Evolutionary conservation across 2,888 invertebrate species (phyloP).

Genomic region (Zonitis immaculata): DNA sequence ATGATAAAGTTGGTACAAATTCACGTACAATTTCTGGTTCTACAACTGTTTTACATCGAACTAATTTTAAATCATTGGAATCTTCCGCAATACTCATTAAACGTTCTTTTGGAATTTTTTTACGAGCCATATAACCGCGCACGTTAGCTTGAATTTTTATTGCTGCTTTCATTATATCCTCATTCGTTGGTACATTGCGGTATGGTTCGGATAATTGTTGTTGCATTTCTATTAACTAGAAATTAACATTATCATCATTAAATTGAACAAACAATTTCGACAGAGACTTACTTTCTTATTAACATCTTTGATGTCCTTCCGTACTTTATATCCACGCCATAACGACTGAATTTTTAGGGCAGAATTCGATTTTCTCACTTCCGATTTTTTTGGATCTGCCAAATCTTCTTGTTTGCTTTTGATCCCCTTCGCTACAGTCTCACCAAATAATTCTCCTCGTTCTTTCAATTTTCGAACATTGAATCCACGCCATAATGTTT

Average conservation of each 20-base stretch:
- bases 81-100: slow-evolving; percentile 19
- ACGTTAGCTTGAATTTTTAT: slow-evolving; percentile 64
- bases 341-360: slow-evolving; percentile 22
- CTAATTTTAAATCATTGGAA: background rate
- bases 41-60: slow-evolving; percentile 20
- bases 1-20: slow-evolving; percentile 4
- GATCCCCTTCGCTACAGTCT: slow-evolving; percentile 4
- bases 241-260: background rate
- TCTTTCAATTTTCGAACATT: slow-evolving; percentile 8
- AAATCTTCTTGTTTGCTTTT: slow-evolving; percentile 7
- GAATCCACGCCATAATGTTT: slow-evolving; percentile 16
- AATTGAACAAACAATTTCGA: too few relatives aligned
- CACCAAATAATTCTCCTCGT: slow-evolving; percentile 13
- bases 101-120: slow-evolving; percentile 11
- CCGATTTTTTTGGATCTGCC: background rate
- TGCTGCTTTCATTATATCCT: slow-evolving; percentile 51
- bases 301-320: slow-evolving; percentile 27
- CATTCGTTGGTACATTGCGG: slow-evolving; percentile 30
- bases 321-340: slow-evolving; percentile 32
- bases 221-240: slow-evolving; percentile 13
- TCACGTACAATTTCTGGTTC: slow-evolving; percentile 21
- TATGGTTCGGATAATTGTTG: slow-evolving; percentile 6
- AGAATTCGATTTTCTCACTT: background rate
- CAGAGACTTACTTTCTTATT: slow-evolving; percentile 28
- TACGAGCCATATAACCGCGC: slow-evolving; percentile 54